Conservation (phyloP, 2,113 vertebrate genomes). For the Chloebia gouldiae region DNA sequence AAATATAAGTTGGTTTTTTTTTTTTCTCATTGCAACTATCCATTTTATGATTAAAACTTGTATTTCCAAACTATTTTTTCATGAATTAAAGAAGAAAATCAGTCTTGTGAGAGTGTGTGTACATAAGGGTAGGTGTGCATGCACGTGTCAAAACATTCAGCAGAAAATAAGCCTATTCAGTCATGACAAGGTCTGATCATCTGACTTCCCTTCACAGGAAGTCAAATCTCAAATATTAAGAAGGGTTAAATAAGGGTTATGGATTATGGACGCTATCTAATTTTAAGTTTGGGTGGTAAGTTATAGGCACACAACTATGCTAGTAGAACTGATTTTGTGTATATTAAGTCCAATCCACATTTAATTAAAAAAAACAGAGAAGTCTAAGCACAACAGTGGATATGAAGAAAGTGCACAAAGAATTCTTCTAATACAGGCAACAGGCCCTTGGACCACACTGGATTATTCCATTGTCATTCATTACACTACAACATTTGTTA, state of each 20-base stretch:
- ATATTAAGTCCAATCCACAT: not conserved
- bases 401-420: not conserved
- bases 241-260: not conserved
- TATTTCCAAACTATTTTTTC: not conserved
- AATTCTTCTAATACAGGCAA: not conserved
- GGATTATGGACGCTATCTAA: not conserved
- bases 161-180: not conserved
- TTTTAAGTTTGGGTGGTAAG: not conserved
- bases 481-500: not conserved
- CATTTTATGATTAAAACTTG: not conserved
- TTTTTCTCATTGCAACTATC: not conserved
- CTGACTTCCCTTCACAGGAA: not conserved
- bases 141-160: not conserved
- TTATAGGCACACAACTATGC: not conserved
- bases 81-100: not conserved
- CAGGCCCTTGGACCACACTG: not conserved
- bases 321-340: not conserved
- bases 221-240: not conserved
- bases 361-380: not conserved
- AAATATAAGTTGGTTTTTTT: not conserved
- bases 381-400: not conserved
- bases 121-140: rapidly evolving
- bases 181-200: not conserved
- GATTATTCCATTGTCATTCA: not conserved
- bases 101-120: not conserved